Percentiles rank a stretch among this genome's conserved stretches.
Conservation (phyloP, 2,113 vertebrate species). For the Urocynchramus pylzowi region DNA sequence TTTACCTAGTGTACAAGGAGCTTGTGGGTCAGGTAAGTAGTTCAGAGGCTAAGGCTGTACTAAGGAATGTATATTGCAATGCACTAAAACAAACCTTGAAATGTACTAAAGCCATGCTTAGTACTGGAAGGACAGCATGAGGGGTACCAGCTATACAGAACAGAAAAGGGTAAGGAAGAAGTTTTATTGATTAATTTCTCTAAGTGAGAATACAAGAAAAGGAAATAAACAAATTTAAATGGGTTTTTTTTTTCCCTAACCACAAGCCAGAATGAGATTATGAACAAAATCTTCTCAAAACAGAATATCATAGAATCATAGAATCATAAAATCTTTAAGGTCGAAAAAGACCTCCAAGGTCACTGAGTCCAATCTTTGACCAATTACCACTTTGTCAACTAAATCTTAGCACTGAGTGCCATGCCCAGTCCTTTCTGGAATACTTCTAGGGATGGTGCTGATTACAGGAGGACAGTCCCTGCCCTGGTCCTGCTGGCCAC, state of each 20-base stretch:
- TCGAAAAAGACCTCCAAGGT: background rate
- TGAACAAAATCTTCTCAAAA: background rate
- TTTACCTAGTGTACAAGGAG: background rate
- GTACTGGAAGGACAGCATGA: background rate
- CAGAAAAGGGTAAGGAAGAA: background rate
- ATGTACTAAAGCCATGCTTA: background rate
- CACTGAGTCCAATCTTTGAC: background rate
- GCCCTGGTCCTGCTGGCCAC: background rate
- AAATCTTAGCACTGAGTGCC: too few species aligned
- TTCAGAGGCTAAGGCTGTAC: background rate
- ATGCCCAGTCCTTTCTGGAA: background rate
- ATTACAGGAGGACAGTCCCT: fast-evolving
- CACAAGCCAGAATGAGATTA: background rate
- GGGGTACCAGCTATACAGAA: background rate
- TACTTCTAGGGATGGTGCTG: background rate
- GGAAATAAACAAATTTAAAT: background rate
- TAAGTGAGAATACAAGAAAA: background rate
- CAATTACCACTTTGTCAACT: background rate
- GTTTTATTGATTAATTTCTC: background rate
- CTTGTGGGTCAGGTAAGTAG: background rate
- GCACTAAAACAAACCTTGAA: background rate
- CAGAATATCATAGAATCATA: background rate
- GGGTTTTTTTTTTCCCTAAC: background rate
- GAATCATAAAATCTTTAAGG: background rate
- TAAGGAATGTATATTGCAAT: background rate